A percentile compares a stretch with the other conserved stretches of the same genome.
phyloP scores from a whole-genome alignment of 2,888 invertebrate species.

The Sarcophaga caerulescens region DNA sequence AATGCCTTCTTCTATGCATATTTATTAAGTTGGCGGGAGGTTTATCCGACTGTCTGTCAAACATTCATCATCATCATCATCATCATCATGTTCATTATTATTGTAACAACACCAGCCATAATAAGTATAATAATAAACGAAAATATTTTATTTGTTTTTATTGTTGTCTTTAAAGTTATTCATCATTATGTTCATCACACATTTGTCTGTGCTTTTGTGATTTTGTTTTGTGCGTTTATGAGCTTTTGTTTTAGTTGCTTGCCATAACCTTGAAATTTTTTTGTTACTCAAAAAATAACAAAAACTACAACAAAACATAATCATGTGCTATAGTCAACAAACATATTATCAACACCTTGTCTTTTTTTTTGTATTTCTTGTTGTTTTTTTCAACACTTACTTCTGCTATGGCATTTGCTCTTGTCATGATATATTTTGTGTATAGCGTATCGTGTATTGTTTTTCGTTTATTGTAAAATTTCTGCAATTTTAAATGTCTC shows the following conservation, averaged over 20 bases:
- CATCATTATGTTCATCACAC: slow-evolving; percentile 36
- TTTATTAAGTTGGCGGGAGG: too few species aligned
- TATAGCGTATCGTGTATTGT: neutral
- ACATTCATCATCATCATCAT: neutral
- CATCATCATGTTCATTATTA: neutral
- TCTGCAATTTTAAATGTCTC: neutral
- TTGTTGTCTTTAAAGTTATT: slow-evolving; percentile 6
- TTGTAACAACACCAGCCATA: neutral
- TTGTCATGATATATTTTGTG: too few species aligned
- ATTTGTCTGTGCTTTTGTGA: slow-evolving; percentile 10
- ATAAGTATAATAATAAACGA: neutral
- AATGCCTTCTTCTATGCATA: too few species aligned
- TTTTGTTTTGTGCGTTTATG: slow-evolving; percentile 1
- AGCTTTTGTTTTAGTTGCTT: slow-evolving; percentile 10
- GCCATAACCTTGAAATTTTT: slow-evolving; percentile 47
- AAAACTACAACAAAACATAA: neutral
- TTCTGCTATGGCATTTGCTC: neutral
- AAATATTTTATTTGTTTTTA: neutral
- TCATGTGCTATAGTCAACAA: slow-evolving; percentile 19
- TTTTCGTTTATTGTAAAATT: too few species aligned
- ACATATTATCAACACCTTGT: slow-evolving; percentile 31
- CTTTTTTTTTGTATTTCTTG: neutral
- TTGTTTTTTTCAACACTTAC: neutral
- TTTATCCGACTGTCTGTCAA: neutral
- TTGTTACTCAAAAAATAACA: neutral